Evolutionary conservation across 64 coral and sea anemone genomes (phyloP).

Genomic region (Dendronephthya gigantea): DNA sequence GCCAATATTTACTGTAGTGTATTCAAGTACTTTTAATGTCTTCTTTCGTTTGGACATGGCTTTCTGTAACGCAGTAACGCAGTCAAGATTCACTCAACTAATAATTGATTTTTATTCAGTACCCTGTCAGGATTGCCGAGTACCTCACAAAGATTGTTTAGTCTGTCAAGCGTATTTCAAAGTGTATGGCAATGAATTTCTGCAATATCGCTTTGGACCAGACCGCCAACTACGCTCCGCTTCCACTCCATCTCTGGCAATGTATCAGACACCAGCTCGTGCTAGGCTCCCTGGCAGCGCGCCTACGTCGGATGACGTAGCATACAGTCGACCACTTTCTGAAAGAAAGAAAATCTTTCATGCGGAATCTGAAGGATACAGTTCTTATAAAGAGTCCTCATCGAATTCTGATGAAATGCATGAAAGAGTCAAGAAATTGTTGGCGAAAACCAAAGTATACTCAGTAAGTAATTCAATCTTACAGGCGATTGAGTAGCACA

Average conservation of each 20-base stretch:
- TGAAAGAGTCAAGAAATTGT: conserved; percentile 50
- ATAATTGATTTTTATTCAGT: conserved; percentile 22
- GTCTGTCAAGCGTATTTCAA: conserved; percentile 93
- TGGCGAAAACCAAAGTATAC: conserved; percentile 11
- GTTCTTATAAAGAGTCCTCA: conserved; percentile 29
- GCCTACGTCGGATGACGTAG: conserved; percentile 49
- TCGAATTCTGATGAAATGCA: conserved; percentile 58
- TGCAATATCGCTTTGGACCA: conserved; percentile 64
- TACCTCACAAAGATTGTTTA: conserved; percentile 85
- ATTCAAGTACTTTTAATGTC: too few species aligned
- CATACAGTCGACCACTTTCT: conserved; percentile 77
- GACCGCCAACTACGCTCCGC: conserved; percentile 39
- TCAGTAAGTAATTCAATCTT: not conserved
- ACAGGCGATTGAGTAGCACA: not conserved
- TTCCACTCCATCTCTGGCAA: conserved; percentile 54
- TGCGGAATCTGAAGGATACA: not conserved
- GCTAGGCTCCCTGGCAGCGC: conserved; percentile 41
- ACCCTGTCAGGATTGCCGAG: conserved; percentile 64
- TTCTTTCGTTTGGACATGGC: too few species aligned
- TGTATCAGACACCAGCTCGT: conserved; percentile 35
- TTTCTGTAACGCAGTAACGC: too few species aligned
- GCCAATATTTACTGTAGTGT: too few species aligned
- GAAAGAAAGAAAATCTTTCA: conserved; percentile 11
- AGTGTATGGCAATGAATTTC: conserved; percentile 87
- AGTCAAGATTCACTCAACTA: too few species aligned